Base-by-base conservation (phyloP, 1,140 invertebrate genomes). In the Drosophila saltans region DNA sequence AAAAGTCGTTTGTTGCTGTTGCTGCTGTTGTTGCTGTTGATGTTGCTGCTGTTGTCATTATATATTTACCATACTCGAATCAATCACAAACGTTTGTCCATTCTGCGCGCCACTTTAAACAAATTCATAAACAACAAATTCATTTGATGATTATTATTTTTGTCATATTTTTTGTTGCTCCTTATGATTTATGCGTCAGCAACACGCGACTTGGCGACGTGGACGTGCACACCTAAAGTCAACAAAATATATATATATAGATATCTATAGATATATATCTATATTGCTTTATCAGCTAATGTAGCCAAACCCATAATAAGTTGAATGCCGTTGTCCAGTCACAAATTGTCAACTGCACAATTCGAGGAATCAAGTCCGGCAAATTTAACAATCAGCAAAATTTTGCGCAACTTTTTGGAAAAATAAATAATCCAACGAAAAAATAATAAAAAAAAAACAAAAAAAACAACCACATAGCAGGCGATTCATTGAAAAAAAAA, bases 91-190 rank as follows among this genome's bases (percentile, higher is more conserved):
- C 69, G 75, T 63, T 52, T 67, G 68, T 60, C 72, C 84, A 76
- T 86, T 85, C 69, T 62, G 41, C 55, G 75, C 82, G 82, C 82
- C 82, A 88, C 83, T 88, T 88, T 88, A 88, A 88, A 88, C 80
- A 83, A 88, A 89, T 86, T 86, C 78, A 84, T 84, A 84, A 84
- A 84, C 81, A 84, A 75, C 71, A 63, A 75, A 84, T 85, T 85
- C 83, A 81, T 86, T 86, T 86, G 84, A 88, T 76, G 76, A 86
- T 82, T 76, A 79, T 86, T 80, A 72, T 70, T 72, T 66, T 62
- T 80, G 70, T 79, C 55, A 40, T 68, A 58, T 78, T 75, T 85
- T 79, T 85, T 86, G 82, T 58, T 36, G 3, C 6, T 36, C 6
- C 6, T 36, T 83, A 83, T 88, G 83, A 88, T 88, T 88, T 89